Evolutionary conservation across 2,797 vertebrate species (phyloP), one percentile per base, ranked within the genome.

Genomic region (Coracias cyanogaster): DNA sequence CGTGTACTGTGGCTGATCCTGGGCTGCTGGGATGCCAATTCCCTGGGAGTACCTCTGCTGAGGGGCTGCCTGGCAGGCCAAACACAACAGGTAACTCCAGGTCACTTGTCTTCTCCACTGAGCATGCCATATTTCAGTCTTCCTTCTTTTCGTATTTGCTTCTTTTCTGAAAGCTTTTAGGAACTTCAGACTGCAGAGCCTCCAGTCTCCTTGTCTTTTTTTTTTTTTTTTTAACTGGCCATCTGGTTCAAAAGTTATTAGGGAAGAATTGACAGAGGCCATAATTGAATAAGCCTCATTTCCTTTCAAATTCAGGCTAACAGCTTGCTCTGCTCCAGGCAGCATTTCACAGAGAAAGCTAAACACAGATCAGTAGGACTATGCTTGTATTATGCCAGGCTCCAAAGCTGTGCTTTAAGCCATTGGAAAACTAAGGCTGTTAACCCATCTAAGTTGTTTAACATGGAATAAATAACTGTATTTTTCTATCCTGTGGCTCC

Each of bases 201-300:
- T 86, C 92, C 33, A 62, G 25, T 73, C 20, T 25, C 26, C n/a
- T 71, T 58, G 12, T 62, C 1, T 4, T 74, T 60, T 5, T 57
- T 61, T 4, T 41, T 54, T 45, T 28, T 26, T 58, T 33, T 60
- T 48, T 10, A 85, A 57, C 54, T 72, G 57, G 41, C 82, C 80
- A 91, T 91, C 80, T 96, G 82, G n/a, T 94, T 94, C 66, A 79
- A 84, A 91, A 86, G 61, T 93, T 95, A 65, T 72, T 94, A 93
- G 58, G 49, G 28, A 55, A 86, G 70, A 35, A 86, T 37, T 94
- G 88, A 69, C 85, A 86, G 77, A 88, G 33, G 78, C 41, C 33
- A 52, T 88, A 90, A 90, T 79, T 88, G 77, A 94, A 95, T 91
- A 88, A 90, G 71, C 77, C 77, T 93, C 19, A 90, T 95, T 95